A percentile compares a stretch with the other conserved stretches of the same genome.
phyloP scores from a whole-genome alignment of 2,888 invertebrate genomes.

The Uloborus plumipes region DNA sequence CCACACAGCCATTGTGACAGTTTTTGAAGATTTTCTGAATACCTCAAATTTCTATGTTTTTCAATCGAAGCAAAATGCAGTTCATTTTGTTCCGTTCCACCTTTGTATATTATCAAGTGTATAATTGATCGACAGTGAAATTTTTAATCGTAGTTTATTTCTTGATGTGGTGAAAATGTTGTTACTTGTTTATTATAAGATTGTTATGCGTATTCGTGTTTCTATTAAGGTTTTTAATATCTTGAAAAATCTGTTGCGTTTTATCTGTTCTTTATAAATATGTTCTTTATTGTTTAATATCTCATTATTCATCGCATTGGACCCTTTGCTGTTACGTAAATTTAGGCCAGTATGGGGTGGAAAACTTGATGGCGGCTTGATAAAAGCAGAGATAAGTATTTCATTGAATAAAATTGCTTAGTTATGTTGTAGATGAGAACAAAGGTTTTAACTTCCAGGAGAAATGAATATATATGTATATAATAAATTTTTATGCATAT shows the following conservation, averaged over 20 bases:
- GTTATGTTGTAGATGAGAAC: constrained; percentile 36
- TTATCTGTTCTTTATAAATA: constrained; percentile 24
- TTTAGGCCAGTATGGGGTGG: constrained; percentile 52
- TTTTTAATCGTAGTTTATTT: constrained; percentile 55
- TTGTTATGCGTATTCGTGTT: constrained; percentile 52
- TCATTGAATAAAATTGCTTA: neutral
- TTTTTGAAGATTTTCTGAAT: constrained; percentile 47
- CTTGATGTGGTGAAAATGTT: constrained; percentile 48
- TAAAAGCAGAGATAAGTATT: no score
- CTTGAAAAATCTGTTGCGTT: constrained; percentile 49
- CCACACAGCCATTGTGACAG: constrained; percentile 23
- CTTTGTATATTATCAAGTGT: constrained; percentile 58
- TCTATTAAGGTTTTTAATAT: constrained; percentile 54
- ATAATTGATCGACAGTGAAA: constrained; percentile 28
- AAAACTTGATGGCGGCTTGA: neutral
- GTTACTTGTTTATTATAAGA: constrained; percentile 57
- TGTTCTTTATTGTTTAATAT: constrained; percentile 29
- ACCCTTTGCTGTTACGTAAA: constrained; percentile 29
- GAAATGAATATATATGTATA: constrained; percentile 50
- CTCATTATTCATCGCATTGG: constrained; percentile 40
- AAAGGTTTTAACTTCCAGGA: constrained; percentile 52
- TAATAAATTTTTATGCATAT: constrained; percentile 48
- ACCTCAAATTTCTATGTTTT: constrained; percentile 61
- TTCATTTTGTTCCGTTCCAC: constrained; percentile 55
- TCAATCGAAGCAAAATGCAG: constrained; percentile 49